phyloP scores from a whole-genome alignment of 2,113 vertebrate genomes.

The Pedionomus torquatus region DNA sequence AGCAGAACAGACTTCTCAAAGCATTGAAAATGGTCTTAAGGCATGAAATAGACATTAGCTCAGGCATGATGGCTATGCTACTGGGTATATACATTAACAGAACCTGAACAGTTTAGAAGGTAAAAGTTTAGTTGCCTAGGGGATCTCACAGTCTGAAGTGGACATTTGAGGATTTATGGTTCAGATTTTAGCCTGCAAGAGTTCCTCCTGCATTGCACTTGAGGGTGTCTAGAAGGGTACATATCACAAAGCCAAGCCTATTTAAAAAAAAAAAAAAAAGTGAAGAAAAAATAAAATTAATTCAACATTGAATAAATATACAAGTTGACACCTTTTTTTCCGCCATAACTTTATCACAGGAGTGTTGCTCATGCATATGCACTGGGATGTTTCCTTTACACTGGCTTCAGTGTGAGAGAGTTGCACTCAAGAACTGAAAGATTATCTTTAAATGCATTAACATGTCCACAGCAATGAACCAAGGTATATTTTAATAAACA shows the following conservation, averaged over 20 bases:
- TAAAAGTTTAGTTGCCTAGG: background rate
- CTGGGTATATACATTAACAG: background rate
- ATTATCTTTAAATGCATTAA: background rate
- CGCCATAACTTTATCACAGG: background rate
- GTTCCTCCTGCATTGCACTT: background rate
- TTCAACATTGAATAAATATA: background rate
- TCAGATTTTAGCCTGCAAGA: background rate
- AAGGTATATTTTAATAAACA: background rate
- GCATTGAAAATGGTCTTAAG: background rate
- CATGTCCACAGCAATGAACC: background rate
- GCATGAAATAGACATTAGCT: background rate
- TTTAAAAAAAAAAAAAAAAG: background rate
- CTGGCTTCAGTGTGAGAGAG: background rate
- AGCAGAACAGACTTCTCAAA: background rate
- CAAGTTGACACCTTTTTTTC: background rate
- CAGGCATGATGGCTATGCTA: background rate
- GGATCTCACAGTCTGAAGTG: background rate
- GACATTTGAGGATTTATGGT: background rate
- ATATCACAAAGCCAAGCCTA: background rate
- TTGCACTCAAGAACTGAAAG: accelerated
- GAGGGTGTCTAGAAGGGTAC: background rate
- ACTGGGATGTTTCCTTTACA: background rate
- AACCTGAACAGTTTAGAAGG: background rate
- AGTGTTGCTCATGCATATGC: background rate
- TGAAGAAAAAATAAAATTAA: background rate